phyloP scores from a whole-genome alignment of 2,113 vertebrate genomes.

The Plestiodon gilberti region DNA sequence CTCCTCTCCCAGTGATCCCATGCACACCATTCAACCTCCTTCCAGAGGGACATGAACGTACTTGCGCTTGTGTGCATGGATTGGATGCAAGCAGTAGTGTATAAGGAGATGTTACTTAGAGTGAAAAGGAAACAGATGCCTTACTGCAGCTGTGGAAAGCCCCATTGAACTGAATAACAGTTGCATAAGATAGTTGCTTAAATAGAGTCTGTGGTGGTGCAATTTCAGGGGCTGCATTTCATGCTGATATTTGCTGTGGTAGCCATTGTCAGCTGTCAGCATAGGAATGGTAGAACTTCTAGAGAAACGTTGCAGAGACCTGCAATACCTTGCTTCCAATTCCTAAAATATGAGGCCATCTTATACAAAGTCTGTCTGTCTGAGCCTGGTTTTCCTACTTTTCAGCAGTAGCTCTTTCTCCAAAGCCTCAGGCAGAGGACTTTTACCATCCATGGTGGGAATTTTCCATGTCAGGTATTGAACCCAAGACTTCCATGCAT shows the following conservation, averaged over 20 bases:
- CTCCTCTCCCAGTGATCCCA: no score
- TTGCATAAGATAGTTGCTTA: neutral
- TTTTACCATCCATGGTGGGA: neutral
- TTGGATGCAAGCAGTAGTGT: no score
- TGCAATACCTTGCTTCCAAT: conserved; percentile 37
- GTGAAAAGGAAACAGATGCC: accelerated
- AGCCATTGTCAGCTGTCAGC: neutral
- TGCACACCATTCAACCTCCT: no score
- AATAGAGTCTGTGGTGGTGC: neutral
- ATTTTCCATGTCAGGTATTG: neutral
- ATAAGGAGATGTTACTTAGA: neutral
- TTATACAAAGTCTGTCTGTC: neutral
- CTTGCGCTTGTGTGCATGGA: neutral
- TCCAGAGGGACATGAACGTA: neutral
- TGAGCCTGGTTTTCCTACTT: neutral
- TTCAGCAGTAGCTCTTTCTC: neutral
- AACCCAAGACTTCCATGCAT: neutral
- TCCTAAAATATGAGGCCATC: neutral
- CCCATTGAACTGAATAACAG: conserved; percentile 27
- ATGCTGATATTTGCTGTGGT: neutral
- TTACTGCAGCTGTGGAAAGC: neutral
- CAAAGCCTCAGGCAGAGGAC: neutral
- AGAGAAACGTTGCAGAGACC: neutral
- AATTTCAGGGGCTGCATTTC: neutral
- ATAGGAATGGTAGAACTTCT: neutral